Conservation (phyloP, 1,140 invertebrate genomes). For the Drosophila mauritiana region DNA sequence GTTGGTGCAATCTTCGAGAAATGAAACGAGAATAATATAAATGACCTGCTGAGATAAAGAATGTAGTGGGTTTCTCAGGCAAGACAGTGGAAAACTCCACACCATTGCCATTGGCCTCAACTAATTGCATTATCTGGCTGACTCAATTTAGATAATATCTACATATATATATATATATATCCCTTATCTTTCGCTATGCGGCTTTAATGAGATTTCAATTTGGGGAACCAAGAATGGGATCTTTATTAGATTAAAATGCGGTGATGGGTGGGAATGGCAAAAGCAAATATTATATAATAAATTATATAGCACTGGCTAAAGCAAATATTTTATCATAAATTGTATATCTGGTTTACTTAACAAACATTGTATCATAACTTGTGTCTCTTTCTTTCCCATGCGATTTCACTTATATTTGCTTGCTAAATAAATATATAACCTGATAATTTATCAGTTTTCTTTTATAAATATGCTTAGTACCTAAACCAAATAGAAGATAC, state of each 20-base stretch:
- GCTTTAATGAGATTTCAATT: constrained; percentile 46
- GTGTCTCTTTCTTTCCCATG: not conserved
- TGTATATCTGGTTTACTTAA: not conserved
- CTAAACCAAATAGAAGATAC: too few species aligned
- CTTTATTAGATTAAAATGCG: constrained; percentile 70
- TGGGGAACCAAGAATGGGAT: constrained; percentile 36
- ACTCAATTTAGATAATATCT: constrained; percentile 56
- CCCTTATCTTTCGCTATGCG: constrained; percentile 54
- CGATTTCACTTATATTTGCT: not conserved
- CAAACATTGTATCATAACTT: constrained; percentile 1
- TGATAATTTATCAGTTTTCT: not conserved
- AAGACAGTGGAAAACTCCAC: constrained; percentile 17
- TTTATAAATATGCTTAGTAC: too few species aligned
- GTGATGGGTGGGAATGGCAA: constrained; percentile 8
- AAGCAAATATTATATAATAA: constrained; percentile 40
- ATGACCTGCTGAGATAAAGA: constrained; percentile 38
- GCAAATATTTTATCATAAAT: constrained; percentile 6
- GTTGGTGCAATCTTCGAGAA: not conserved
- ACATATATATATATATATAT: constrained; percentile 7
- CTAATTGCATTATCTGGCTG: constrained; percentile 76
- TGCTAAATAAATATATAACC: constrained; percentile 7
- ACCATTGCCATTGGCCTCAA: constrained; percentile 23
- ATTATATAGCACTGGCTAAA: constrained; percentile 8
- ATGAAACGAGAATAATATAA: constrained; percentile 8
- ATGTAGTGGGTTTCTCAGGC: constrained; percentile 1